Evolutionary conservation across 2,888 invertebrate genomes (phyloP), one percentile per base, ranked within the genome.

Genomic region (Serripes groenlandicus): DNA sequence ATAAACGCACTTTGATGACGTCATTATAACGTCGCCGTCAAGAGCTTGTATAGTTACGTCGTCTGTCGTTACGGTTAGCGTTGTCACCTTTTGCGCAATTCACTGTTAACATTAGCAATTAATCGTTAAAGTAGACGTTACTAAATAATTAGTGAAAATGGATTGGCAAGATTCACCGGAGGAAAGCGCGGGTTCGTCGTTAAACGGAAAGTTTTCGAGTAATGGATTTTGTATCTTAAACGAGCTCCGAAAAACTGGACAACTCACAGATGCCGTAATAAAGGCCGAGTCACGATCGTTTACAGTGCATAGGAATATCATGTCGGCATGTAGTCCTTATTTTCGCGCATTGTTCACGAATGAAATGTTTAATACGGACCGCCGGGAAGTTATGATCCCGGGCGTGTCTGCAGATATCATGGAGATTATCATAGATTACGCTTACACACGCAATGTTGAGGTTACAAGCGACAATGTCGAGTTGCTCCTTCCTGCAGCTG

Each of bases 281-380:
- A 96, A 97, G 76, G 97, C 97, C 90, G 98, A 98, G 94, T 97
- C 97, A 81, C 96, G 96, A 73, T 96, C 96, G 85, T 97, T 98
- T 93, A 97, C 97, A 54, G 97, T 98, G 74, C 98, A 98, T 95
- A 96, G 94, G n/a, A 93, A 93, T 77, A 93, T 94, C 78, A 87
- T 94, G 91, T 93, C 94, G 0, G 97, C 98, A 77, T 97, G 98
- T 95, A 98, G 98, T 93, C 96, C 97, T 56, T 98, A 98, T 95
- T 98, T 98, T 95, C 97, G 97, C 94, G 97, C 97, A 62, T 95
- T 98, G 42, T 98, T 98, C 94, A 98, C 97, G 72, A 97, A 97
- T 83, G 96, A 97, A 21, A 95, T 97, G 88, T 91, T 90, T 64
- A 90, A 90, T 66, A 90, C 90, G 0, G 90, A 91, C 69, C 80